Evolutionary conservation across 2,888 invertebrate species (phyloP), one percentile per base, ranked within the genome.

Genomic region (Caenorhabditis wallacei): DNA sequence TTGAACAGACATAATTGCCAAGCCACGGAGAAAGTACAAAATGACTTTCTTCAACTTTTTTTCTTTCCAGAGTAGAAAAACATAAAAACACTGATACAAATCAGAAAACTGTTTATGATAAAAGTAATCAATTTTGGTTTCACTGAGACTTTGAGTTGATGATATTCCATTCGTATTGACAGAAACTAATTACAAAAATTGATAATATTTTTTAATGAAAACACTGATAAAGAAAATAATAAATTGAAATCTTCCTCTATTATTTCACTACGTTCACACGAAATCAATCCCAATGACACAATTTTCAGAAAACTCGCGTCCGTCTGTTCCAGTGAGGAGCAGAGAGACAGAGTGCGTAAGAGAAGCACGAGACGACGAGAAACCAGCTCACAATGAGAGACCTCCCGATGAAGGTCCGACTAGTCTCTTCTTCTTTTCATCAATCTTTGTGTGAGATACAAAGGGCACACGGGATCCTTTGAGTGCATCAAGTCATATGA

Each of bases 331-430:
- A 61, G 61, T 43, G 40, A 16, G 20, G 11, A 10, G 13, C 43
- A 22, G 43, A 24, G 40, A 61, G 59, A 59, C 59, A 18, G 20
- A 59, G 22, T 13, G 13, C 43, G 24, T 40, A 40, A 40, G 61
- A 22, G 43, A 40, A 22, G 59, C n/a, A 22, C 20, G 43, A 61
- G 61, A 61, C 43, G 46, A 13, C 61, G 61, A 43, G 61, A 40
- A 61, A 61, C 61, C 4, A 22, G 22, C 40, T 22, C 35, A 1
- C 18, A n/a, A 43, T 8, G 61, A 43, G 46, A 40, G 61, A 43
- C 61, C 46, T 48, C 46, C 46, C 46, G 24, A 24, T 43, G 46
- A 61, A 8, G 13, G 40, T 40, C 59, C 61, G 46, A 43, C 61
- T 26, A 26, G 61, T 18, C n/a, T 13, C 22, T 18, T 59, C 22